A percentile compares a stretch with the other conserved stretches of the same genome.
Evolutionary conservation across 1,140 invertebrate genomes (phyloP).

Genomic region (Drosophila ambigua): DNA sequence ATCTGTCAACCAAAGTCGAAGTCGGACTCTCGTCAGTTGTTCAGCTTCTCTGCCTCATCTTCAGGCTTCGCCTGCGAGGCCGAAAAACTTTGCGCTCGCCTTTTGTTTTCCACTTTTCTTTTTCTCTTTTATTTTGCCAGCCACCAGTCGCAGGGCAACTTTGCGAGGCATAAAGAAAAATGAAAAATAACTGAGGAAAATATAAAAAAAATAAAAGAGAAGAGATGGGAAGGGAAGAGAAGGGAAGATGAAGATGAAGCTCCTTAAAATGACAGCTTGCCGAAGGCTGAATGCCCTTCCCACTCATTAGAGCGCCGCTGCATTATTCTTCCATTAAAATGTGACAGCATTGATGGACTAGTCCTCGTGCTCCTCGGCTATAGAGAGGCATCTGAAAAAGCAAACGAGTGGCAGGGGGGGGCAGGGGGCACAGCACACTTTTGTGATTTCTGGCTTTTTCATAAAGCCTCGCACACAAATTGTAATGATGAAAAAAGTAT

Average conservation of each 20-base stretch:
- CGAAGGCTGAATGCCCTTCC: conserved; percentile 17
- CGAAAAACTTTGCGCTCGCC: conserved; percentile 64
- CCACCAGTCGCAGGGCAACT: conserved; percentile 44
- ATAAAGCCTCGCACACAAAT: conserved; percentile 38
- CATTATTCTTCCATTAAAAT: too few relatives aligned
- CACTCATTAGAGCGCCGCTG: neutral
- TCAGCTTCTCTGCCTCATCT: conserved; percentile 25
- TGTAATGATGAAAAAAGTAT: conserved; percentile 69
- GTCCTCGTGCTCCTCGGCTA: conserved; percentile 2
- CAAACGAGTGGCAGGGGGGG: too few relatives aligned
- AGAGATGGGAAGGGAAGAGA: conserved; percentile 9
- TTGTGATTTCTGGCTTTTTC: conserved; percentile 61
- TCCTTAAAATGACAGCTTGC: conserved; percentile 9
- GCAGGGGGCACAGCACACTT: conserved; percentile 30
- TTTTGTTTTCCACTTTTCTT: conserved; percentile 39
- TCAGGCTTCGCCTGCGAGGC: conserved; percentile 31
- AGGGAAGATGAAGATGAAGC: neutral
- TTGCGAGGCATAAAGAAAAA: conserved; percentile 55
- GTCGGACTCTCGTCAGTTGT: conserved; percentile 53
- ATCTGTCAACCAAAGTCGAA: conserved; percentile 52
- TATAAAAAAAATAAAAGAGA: conserved; percentile 15
- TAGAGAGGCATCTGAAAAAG: too few relatives aligned
- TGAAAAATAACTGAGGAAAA: conserved; percentile 51
- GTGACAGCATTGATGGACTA: conserved; percentile 10
- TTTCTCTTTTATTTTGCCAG: too few relatives aligned